These are phyloP conservation scores for Pelmatolapia mariae DNA, from an alignment of 2,113 vertebrate genomes.

Conservation along the genomic window DNA sequence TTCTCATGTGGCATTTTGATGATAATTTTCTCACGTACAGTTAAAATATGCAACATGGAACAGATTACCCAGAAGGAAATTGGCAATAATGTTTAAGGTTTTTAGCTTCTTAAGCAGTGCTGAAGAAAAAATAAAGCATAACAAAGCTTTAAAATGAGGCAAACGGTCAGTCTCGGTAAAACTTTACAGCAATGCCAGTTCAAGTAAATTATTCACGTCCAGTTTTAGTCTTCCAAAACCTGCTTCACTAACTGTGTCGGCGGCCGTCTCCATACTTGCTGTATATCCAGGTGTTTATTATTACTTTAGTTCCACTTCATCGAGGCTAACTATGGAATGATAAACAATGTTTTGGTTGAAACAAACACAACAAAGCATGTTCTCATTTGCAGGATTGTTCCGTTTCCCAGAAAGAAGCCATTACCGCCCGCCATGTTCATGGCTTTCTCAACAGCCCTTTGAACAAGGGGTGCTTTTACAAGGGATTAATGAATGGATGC, in stretches of 20 bases:
- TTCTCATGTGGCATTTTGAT: not conserved
- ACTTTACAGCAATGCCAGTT: not conserved
- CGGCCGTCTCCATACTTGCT: not conserved
- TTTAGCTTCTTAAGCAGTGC: not conserved
- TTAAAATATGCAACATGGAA: not conserved
- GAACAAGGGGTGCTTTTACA: slow-evolving; percentile 37
- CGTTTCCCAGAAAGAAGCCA: slow-evolving; percentile 6
- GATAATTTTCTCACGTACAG: not conserved
- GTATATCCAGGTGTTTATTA: slow-evolving; percentile 42
- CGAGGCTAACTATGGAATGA: slow-evolving; percentile 9
- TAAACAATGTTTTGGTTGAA: slow-evolving; percentile 29
- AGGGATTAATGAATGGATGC: slow-evolving; percentile 43
- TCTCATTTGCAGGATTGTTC: not conserved
- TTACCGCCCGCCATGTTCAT: not conserved
- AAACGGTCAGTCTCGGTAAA: not conserved
- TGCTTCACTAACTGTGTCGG: not conserved
- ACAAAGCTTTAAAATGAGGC: not conserved
- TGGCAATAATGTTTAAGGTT: not conserved
- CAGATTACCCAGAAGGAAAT: not conserved
- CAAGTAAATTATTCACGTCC: not conserved
- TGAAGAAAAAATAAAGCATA: not conserved
- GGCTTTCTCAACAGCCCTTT: slow-evolving; percentile 21
- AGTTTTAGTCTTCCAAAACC: not conserved
- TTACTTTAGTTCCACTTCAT: slow-evolving; percentile 14
- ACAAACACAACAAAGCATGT: slow-evolving; percentile 32